Evolutionary conservation across 2,797 vertebrate genomes (phyloP).

Genomic region (Pseudotriccus pelzelni): DNA sequence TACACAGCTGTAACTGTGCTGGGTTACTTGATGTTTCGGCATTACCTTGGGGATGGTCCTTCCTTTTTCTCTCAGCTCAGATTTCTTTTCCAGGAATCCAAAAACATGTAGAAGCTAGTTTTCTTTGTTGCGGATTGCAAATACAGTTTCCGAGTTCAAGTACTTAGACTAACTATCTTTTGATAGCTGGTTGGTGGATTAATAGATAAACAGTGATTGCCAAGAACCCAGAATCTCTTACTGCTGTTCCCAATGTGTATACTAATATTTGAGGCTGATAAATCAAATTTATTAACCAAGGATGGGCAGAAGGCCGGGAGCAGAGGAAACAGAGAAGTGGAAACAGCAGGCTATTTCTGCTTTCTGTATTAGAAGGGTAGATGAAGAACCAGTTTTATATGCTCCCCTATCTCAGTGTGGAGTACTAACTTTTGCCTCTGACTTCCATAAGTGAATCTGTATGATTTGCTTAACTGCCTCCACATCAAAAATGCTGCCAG

Average conservation of each 20-base stretch:
- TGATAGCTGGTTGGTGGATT: not conserved
- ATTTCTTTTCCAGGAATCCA: not conserved
- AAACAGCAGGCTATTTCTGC: not conserved
- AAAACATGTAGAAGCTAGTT: not conserved
- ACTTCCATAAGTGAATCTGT: not conserved
- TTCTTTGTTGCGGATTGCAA: not conserved
- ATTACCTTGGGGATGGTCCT: not conserved
- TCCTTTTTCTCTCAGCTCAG: not conserved
- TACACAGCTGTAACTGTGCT: fast-evolving
- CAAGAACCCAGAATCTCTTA: not conserved
- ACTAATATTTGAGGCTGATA: not conserved
- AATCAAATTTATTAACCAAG: not conserved
- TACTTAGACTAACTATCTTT: not conserved
- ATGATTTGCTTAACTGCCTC: not conserved
- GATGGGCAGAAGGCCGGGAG: not conserved
- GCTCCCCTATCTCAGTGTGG: not conserved
- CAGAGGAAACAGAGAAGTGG: not conserved
- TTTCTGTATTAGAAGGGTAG: not conserved
- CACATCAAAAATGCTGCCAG: not conserved
- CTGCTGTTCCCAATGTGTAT: not conserved
- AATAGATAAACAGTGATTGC: not conserved
- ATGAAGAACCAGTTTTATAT: not conserved
- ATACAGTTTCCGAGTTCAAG: not conserved
- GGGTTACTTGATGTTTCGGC: not conserved
- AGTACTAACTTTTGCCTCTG: not conserved